A percentile compares a stretch with the other conserved stretches of the same genome.
These are phyloP conservation scores for Hippasteria phrygiana DNA, from an alignment of 53 echinoderm and acorn worm genomes.

Conservation along the genomic window DNA sequence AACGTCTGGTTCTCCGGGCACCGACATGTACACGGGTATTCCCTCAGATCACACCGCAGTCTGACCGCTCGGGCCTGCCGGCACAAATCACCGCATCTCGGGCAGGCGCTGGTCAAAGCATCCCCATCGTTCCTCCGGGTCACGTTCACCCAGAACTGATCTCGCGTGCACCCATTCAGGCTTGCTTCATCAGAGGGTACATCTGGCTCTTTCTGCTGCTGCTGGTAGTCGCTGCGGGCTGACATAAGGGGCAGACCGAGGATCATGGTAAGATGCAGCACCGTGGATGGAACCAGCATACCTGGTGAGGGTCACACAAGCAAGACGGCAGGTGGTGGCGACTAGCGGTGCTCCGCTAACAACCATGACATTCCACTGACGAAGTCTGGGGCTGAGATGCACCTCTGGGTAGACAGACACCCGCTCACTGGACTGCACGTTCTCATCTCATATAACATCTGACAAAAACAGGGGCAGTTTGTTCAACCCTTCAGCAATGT, in stretches of 20 bases:
- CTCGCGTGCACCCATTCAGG: conserved; percentile 26
- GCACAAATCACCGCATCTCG: conserved; percentile 71
- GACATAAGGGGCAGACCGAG: conserved; percentile 51
- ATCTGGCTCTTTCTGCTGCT: background rate
- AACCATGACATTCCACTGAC: conserved; percentile 39
- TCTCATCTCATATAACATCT: background rate
- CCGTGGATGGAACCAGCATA: conserved; percentile 61
- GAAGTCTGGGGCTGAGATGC: background rate
- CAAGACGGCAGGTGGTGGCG: background rate
- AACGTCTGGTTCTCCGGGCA: conserved; percentile 72
- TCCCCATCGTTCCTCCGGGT: conserved; percentile 72
- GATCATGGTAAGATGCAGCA: conserved; percentile 71
- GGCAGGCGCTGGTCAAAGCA: conserved; percentile 65
- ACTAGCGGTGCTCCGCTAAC: conserved; percentile 16
- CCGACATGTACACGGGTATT: conserved; percentile 75
- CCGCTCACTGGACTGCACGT: background rate
- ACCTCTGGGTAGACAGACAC: background rate
- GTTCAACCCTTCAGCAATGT: background rate
- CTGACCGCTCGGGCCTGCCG: conserved; percentile 64
- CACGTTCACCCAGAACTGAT: conserved; percentile 71
- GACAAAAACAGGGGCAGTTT: background rate
- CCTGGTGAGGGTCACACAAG: conserved; percentile 44
- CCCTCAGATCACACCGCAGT: conserved; percentile 71
- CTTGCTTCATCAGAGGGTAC: background rate
- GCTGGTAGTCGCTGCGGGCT: conserved; percentile 40